Evolutionary conservation across 2,797 vertebrate species (phyloP).

Genomic region (Dallia pectoralis): DNA sequence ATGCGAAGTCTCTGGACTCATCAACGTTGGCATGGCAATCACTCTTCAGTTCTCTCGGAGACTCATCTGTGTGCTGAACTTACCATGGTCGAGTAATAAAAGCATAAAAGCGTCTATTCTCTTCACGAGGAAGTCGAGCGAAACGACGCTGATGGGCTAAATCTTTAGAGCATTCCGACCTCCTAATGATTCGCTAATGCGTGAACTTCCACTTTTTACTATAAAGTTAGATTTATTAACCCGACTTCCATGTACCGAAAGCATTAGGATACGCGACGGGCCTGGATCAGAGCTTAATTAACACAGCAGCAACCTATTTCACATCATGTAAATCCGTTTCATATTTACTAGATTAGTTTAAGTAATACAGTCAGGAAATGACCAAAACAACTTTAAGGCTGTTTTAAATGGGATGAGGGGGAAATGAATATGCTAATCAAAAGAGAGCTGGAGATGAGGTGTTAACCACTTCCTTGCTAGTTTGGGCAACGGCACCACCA

Average conservation of each 20-base stretch:
- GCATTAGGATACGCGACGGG: slow-evolving; percentile 70
- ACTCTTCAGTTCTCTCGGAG: no score
- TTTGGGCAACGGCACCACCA: neutral
- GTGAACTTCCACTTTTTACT: slow-evolving; percentile 87
- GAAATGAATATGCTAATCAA: slow-evolving; percentile 60
- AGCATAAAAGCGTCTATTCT: slow-evolving; percentile 51
- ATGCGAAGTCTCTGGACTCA: neutral
- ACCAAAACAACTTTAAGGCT: slow-evolving; percentile 58
- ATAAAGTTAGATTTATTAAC: slow-evolving; percentile 79
- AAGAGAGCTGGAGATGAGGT: neutral
- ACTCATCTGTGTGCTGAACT: neutral
- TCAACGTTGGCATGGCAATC: neutral
- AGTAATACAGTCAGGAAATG: slow-evolving; percentile 66
- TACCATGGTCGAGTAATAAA: neutral
- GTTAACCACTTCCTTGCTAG: slow-evolving; percentile 24
- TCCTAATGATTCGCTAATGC: slow-evolving; percentile 71
- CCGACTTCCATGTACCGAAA: slow-evolving; percentile 71
- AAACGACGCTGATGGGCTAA: slow-evolving; percentile 56
- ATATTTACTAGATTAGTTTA: slow-evolving; percentile 74
- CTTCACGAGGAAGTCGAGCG: slow-evolving; percentile 50
- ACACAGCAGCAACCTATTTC: slow-evolving; percentile 63
- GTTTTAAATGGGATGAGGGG: slow-evolving; percentile 37
- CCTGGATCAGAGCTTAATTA: slow-evolving; percentile 78
- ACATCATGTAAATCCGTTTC: slow-evolving; percentile 57
- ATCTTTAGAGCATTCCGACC: slow-evolving; percentile 55